These are phyloP conservation scores for Holothuria glaberrima DNA, from an alignment of 35 echinoderm and acorn worm species.

Conservation along the genomic window DNA sequence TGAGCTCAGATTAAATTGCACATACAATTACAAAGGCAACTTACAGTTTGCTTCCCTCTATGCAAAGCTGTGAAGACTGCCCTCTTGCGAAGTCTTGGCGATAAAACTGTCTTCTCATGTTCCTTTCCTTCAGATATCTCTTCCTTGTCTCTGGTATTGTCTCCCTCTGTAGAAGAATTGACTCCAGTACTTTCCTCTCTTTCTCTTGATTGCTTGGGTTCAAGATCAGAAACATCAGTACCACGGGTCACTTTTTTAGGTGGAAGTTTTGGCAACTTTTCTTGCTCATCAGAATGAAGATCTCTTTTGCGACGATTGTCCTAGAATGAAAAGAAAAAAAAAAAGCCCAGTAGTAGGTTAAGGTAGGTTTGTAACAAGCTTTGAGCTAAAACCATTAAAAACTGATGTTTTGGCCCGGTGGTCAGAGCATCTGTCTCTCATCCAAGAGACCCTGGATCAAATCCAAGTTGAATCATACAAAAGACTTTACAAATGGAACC, in stretches of 20 bases:
- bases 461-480: no score
- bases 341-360: background rate
- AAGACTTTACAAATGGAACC: no score
- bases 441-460: no score
- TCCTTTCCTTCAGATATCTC: background rate
- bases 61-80: slow-evolving; percentile 25
- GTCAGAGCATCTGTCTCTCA: no score
- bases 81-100: slow-evolving; percentile 26
- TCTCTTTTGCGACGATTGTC: slow-evolving; percentile 1
- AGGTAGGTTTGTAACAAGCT: no score
- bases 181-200: background rate
- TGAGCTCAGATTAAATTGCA: background rate
- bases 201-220: background rate
- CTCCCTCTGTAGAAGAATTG: background rate
- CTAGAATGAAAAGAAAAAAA: background rate
- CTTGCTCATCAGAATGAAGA: slow-evolving; percentile 14
- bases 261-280: background rate
- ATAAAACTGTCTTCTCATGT: background rate
- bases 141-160: background rate
- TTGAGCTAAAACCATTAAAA: no score
- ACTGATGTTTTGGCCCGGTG: no score
- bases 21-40: background rate
- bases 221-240: slow-evolving; percentile 14
- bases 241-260: slow-evolving; percentile 21
- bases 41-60: slow-evolving; percentile 17